A percentile compares a stretch with the other conserved stretches of the same genome.
Conservation (phyloP, 92 coral and sea anemone genomes). For the Micromussa lordhowensis region DNA sequence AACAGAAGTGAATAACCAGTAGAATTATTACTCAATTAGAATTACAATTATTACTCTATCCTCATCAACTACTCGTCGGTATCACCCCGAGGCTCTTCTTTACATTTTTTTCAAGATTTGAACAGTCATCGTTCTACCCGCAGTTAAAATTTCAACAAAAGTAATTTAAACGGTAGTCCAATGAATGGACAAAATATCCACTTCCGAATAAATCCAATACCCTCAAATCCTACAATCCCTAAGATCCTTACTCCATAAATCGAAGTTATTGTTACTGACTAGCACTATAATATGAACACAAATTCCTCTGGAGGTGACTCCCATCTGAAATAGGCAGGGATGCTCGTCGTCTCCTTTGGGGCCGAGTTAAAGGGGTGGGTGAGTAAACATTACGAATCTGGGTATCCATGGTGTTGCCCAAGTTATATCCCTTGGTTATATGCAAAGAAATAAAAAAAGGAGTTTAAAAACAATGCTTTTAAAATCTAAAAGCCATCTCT, state of each 20-base stretch:
- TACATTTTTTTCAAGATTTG: background rate
- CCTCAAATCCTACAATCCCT: too few species aligned
- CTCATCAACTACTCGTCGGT: conserved; percentile 3
- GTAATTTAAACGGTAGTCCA: conserved; percentile 5
- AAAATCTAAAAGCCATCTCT: background rate
- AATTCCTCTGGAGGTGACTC: too few species aligned
- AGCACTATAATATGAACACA: too few species aligned
- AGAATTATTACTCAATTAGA: too few species aligned
- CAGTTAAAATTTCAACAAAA: background rate
- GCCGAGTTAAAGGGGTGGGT: conserved; percentile 11
- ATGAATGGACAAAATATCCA: too few species aligned
- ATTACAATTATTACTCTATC: background rate
- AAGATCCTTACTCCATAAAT: too few species aligned
- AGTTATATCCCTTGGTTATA: background rate
- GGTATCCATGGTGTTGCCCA: conserved; percentile 9
- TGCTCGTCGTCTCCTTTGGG: conserved; percentile 19
- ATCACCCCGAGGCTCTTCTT: background rate
- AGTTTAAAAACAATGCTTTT: background rate
- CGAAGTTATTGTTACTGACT: too few species aligned
- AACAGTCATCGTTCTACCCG: background rate
- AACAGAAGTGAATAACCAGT: too few species aligned
- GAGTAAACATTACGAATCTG: conserved; percentile 1
- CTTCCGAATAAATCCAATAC: too few species aligned
- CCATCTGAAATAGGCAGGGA: background rate
- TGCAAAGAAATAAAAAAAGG: conserved; percentile 1